Conservation (phyloP, 2,113 vertebrate genomes). For the Orthonyx spaldingii region DNA sequence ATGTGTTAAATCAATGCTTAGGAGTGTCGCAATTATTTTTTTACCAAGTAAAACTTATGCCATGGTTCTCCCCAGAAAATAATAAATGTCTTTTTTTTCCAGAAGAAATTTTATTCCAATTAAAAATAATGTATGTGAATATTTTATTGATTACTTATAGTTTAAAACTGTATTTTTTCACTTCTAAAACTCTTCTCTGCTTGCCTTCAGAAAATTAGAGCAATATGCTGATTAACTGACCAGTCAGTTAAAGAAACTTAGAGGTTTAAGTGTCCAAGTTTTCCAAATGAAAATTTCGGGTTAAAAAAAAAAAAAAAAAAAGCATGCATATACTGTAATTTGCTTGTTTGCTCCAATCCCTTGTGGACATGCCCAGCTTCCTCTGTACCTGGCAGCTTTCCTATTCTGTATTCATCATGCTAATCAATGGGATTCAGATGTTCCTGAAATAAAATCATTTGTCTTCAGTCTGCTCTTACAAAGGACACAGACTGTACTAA, state of each 20-base stretch:
- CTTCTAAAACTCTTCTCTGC: background rate
- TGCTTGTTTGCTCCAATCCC: slow-evolving; percentile 28
- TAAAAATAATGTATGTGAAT: background rate
- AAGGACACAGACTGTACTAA: background rate
- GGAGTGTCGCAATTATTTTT: background rate
- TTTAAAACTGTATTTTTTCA: background rate
- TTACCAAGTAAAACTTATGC: background rate
- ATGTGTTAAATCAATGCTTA: background rate
- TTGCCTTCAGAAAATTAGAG: background rate
- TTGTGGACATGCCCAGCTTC: slow-evolving; percentile 40
- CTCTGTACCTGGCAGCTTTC: slow-evolving; percentile 52
- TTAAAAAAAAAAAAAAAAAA: background rate
- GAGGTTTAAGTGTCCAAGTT: background rate
- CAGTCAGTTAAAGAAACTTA: background rate
- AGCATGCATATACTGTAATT: background rate
- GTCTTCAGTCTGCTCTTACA: background rate
- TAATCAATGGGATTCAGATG: slow-evolving; percentile 48
- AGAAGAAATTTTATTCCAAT: background rate
- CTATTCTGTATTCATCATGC: slow-evolving; percentile 1
- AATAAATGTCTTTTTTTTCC: background rate
- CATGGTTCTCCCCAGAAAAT: background rate
- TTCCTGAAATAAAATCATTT: background rate
- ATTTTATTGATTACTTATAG: background rate
- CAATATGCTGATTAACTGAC: background rate
- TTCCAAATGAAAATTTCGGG: background rate